A percentile compares a stretch with the other conserved stretches of the same genome.
These are phyloP conservation scores for Cossypha heuglini DNA, from an alignment of 2,797 vertebrate genomes.

Conservation along the genomic window DNA sequence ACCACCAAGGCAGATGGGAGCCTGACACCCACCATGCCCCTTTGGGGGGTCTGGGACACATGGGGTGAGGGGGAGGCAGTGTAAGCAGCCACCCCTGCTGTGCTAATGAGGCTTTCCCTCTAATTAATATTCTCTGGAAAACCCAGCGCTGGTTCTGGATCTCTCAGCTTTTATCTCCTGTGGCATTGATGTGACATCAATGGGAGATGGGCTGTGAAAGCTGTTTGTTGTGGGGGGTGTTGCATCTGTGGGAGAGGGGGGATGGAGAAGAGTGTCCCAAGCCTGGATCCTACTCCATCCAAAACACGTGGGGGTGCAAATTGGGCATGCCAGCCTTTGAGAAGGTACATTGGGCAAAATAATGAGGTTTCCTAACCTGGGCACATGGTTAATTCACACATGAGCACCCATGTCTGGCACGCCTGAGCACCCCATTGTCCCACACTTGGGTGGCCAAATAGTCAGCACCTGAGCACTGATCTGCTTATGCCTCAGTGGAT, in stretches of 20 bases:
- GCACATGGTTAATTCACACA: accelerated
- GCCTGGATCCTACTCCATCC: neutral
- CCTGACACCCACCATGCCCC: neutral
- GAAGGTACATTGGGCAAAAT: neutral
- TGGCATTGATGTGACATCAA: constrained; percentile 48
- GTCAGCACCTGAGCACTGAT: neutral
- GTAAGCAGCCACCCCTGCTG: neutral
- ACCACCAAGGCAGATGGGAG: neutral
- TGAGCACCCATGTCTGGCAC: neutral
- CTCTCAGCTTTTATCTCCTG: constrained; percentile 30
- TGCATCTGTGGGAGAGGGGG: neutral
- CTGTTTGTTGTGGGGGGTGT: neutral
- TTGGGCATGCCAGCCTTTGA: neutral
- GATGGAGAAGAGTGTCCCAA: neutral
- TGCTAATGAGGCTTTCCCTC: constrained; percentile 9
- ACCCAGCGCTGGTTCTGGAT: neutral
- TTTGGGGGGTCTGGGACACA: accelerated
- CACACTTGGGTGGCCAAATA: neutral
- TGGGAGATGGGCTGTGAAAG: constrained; percentile 5
- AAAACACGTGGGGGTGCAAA: neutral
- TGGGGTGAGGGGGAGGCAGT: accelerated
- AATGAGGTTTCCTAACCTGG: neutral
- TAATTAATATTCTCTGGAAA: constrained; percentile 41
- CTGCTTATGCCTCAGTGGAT: neutral
- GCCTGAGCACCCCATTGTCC: neutral